Conservation (phyloP, 2,888 invertebrate species). For the Emmelina monodactyla region DNA sequence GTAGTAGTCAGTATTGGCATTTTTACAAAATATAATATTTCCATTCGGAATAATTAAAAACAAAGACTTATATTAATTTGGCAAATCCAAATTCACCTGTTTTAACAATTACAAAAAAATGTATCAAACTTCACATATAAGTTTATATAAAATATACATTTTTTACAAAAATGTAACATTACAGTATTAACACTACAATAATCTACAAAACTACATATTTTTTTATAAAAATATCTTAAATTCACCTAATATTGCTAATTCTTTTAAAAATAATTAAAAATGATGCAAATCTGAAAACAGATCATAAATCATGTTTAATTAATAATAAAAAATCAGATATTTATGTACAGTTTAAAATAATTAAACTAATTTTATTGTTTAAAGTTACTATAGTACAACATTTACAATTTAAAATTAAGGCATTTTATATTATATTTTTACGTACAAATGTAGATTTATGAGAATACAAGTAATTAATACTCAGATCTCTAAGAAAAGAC, state of each 20-base stretch:
- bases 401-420: slow-evolving; percentile 27
- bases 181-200: slow-evolving; percentile 26
- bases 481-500: slow-evolving; percentile 26
- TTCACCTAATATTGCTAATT: slow-evolving; percentile 40
- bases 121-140: slow-evolving; percentile 47
- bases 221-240: slow-evolving; percentile 50
- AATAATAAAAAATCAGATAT: slow-evolving; percentile 30
- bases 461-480: background rate
- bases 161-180: slow-evolving; percentile 57
- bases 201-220: slow-evolving; percentile 32
- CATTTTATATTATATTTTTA: slow-evolving; percentile 2
- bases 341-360: slow-evolving; percentile 41
- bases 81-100: slow-evolving; percentile 57
- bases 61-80: slow-evolving; percentile 59
- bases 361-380: slow-evolving; percentile 28
- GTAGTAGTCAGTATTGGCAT: slow-evolving; percentile 48
- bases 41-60: slow-evolving; percentile 58
- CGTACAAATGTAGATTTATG: background rate
- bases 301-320: slow-evolving; percentile 50
- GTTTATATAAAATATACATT: slow-evolving; percentile 61
- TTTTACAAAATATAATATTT: slow-evolving; percentile 59
- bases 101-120: slow-evolving; percentile 43
- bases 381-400: slow-evolving; percentile 45
- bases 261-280: slow-evolving; percentile 31
- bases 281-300: slow-evolving; percentile 38